These are phyloP conservation scores for Colossoma macropomum DNA, from an alignment of 2,113 vertebrate species.

Conservation along the genomic window DNA sequence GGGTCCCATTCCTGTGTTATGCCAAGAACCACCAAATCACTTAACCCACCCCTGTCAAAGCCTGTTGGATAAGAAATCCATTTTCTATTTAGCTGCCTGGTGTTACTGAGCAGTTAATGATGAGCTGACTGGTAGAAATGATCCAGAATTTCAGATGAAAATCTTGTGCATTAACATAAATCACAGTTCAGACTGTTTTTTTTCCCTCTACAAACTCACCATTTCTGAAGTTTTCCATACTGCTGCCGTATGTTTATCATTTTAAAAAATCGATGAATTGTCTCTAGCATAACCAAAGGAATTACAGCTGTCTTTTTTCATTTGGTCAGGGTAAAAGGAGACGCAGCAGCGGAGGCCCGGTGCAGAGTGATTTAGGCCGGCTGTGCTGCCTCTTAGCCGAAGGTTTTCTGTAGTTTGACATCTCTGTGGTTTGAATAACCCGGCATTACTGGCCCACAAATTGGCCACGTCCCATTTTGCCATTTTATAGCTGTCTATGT, in stretches of 20 bases:
- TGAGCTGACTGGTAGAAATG: too few species aligned
- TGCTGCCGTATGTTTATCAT: background rate
- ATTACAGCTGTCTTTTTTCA: conserved; percentile 1
- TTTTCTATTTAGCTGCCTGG: too few species aligned
- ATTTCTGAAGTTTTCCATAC: background rate
- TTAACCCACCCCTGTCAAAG: too few species aligned
- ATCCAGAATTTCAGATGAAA: too few species aligned
- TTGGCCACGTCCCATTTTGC: background rate
- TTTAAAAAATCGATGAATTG: background rate
- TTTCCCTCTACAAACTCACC: too few species aligned
- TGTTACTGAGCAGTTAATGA: too few species aligned
- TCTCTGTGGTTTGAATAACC: conserved; percentile 2
- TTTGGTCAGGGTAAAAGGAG: background rate
- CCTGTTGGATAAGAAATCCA: too few species aligned
- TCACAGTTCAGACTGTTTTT: too few species aligned
- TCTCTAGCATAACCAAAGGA: background rate
- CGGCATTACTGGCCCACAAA: conserved; percentile 3
- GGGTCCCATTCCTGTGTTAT: too few species aligned
- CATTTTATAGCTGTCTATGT: background rate
- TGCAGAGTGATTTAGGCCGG: conserved; percentile 18
- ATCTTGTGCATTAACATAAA: too few species aligned
- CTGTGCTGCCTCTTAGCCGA: background rate
- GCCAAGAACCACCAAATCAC: too few species aligned
- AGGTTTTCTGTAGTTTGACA: background rate
- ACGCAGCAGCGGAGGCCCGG: too few species aligned